Percentiles rank a stretch among this genome's conserved stretches.
These are phyloP conservation scores for Botia almorhae DNA, from an alignment of 2,797 vertebrate genomes.

Conservation along the genomic window DNA sequence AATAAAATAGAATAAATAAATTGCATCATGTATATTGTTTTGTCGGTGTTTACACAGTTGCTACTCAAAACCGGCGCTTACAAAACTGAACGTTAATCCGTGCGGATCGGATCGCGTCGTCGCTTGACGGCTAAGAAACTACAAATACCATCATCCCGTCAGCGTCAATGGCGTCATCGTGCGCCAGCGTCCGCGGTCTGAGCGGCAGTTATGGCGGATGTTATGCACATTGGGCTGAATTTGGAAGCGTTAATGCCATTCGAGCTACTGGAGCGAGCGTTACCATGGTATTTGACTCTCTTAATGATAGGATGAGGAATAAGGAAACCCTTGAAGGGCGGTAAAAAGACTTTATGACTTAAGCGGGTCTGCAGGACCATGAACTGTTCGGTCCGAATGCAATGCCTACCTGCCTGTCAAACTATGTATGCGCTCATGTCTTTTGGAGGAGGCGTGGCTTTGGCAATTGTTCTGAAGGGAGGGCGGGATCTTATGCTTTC, in stretches of 20 bases:
- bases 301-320: conserved; percentile 96
- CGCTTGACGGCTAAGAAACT: conserved; percentile 42
- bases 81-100: neutral
- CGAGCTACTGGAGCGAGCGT: conserved; percentile 96
- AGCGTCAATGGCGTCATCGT: conserved; percentile 24
- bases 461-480: no score
- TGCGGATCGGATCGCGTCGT: neutral
- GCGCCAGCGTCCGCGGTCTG: conserved; percentile 3
- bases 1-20: neutral
- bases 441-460: no score
- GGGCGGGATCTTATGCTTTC: no score
- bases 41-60: neutral
- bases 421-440: no score
- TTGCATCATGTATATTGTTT: neutral
- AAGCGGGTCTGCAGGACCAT: no score
- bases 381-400: no score
- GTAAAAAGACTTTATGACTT: conserved; percentile 88
- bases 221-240: conserved; percentile 89
- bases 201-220: conserved; percentile 85
- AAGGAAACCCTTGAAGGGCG: conserved; percentile 90
- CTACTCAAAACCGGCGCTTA: neutral
- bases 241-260: conserved; percentile 92
- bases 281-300: conserved; percentile 91
- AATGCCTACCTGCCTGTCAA: no score
- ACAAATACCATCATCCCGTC: conserved; percentile 46